Evolutionary conservation across 1,140 invertebrate genomes (phyloP).

Genomic region (Solenopsis invicta): DNA sequence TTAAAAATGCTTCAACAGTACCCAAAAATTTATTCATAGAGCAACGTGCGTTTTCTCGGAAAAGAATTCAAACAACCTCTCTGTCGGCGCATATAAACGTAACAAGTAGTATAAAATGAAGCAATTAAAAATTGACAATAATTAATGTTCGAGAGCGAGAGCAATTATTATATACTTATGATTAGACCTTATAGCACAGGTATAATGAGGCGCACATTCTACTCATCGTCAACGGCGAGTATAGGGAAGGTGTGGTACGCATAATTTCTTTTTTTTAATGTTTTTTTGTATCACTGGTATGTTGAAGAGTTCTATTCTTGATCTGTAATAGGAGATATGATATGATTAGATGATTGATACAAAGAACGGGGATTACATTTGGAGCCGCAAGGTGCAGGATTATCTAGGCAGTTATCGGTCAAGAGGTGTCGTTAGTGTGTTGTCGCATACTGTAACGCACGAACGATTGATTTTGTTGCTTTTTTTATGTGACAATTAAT

Average conservation of each 20-base stretch:
- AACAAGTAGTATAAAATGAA: slow-evolving; percentile 82
- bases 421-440: slow-evolving; percentile 70
- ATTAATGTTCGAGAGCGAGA: slow-evolving; percentile 68
- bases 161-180: slow-evolving; percentile 69
- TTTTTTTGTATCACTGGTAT: slow-evolving; percentile 63
- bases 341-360: slow-evolving; percentile 79
- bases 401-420: slow-evolving; percentile 77
- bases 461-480: slow-evolving; percentile 67
- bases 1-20: slow-evolving; percentile 84
- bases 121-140: slow-evolving; percentile 76
- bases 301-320: slow-evolving; percentile 78
- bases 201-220: slow-evolving; percentile 67
- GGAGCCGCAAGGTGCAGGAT: slow-evolving; percentile 73
- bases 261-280: slow-evolving; percentile 45
- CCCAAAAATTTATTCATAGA: slow-evolving; percentile 80
- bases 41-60: slow-evolving; percentile 73
- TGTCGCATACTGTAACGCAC: slow-evolving; percentile 69
- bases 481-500: slow-evolving; percentile 58
- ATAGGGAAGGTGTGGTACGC: slow-evolving; percentile 63
- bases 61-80: slow-evolving; percentile 75
- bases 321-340: slow-evolving; percentile 84
- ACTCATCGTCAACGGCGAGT: slow-evolving; percentile 72
- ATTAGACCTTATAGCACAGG: slow-evolving; percentile 65
- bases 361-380: slow-evolving; percentile 70
- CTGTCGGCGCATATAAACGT: slow-evolving; percentile 79